phyloP scores from a whole-genome alignment of 2,113 vertebrate genomes.

The Cepphus grylle region DNA sequence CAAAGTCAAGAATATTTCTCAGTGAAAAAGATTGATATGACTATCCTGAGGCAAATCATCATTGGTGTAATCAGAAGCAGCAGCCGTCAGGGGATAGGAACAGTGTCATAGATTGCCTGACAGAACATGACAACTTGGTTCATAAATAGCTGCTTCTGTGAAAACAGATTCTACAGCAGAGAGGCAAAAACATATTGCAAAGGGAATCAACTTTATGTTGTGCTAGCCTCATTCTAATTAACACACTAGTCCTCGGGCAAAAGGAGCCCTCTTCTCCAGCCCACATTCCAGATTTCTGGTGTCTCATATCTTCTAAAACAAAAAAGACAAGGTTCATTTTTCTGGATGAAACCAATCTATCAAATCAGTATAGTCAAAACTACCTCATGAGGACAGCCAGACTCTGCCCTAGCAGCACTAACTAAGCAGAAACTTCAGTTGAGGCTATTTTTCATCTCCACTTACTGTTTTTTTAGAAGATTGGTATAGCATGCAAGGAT shows the following conservation, averaged over 20 bases:
- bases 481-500: neutral
- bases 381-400: neutral
- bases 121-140: conserved; percentile 36
- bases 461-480: neutral
- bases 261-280: neutral
- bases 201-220: conserved; percentile 30
- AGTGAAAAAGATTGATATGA: neutral
- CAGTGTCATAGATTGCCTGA: conserved; percentile 33
- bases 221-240: conserved; percentile 50
- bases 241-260: neutral
- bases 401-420: neutral
- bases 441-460: neutral
- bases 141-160: conserved; percentile 48
- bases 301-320: neutral
- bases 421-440: neutral
- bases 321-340: neutral
- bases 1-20: neutral
- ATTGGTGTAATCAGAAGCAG: neutral
- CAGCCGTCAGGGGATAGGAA: conserved; percentile 5
- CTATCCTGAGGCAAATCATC: conserved; percentile 25
- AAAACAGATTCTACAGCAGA: conserved; percentile 36
- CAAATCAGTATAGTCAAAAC: neutral
- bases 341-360: neutral
- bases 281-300: neutral
- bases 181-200: conserved; percentile 36